These are phyloP conservation scores for Myotis planiceps DNA, from an alignment of 2,797 vertebrate genomes.

Conservation along the genomic window DNA sequence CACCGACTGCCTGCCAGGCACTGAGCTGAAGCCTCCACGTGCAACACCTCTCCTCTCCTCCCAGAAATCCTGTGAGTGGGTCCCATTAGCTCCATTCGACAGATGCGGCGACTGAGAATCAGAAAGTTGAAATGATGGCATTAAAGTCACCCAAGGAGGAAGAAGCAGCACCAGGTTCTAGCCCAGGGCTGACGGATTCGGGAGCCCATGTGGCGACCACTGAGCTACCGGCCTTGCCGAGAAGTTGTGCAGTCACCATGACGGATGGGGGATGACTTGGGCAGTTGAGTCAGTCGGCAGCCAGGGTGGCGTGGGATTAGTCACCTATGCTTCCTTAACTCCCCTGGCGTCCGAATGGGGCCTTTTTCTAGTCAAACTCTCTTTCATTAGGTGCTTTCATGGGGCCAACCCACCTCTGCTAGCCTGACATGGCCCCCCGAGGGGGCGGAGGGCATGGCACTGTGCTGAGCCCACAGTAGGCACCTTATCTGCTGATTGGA, in stretches of 20 bases:
- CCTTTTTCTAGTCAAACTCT: not conserved
- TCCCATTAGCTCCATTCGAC: not conserved
- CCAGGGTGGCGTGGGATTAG: not conserved
- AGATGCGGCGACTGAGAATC: not conserved
- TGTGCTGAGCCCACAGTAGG: not conserved
- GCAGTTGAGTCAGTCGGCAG: not conserved
- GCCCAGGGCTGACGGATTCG: not conserved
- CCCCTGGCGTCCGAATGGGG: not conserved
- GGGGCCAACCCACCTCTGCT: not conserved
- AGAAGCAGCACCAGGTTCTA: not conserved
- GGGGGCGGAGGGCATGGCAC: not conserved
- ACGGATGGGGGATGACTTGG: not conserved
- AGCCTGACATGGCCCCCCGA: not conserved
- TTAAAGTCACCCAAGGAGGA: not conserved
- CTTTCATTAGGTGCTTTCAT: not conserved
- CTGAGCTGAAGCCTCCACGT: fast-evolving
- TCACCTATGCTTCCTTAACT: not conserved
- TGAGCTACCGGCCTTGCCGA: not conserved
- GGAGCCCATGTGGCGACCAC: not conserved
- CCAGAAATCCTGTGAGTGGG: not conserved
- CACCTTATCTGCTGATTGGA: not conserved
- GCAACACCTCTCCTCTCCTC: not conserved
- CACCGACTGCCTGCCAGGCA: fast-evolving
- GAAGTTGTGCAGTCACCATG: not conserved
- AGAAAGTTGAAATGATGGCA: not conserved